Percentiles rank a stretch among this genome's conserved stretches.
phyloP scores from a whole-genome alignment of 2,888 invertebrate genomes.

The Epirrhoe tristata region DNA sequence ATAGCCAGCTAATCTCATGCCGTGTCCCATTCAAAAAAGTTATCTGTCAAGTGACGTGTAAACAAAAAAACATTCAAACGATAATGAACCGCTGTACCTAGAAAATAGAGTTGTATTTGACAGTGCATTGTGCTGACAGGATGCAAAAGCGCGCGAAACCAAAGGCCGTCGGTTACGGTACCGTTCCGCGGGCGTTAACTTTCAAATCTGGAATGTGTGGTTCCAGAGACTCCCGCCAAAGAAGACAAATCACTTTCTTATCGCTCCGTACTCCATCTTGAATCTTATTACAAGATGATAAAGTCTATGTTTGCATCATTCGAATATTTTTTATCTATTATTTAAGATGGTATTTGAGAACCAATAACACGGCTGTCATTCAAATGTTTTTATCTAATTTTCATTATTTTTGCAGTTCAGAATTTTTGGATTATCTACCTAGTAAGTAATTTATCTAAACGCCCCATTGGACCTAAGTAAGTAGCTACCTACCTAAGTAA shows the following conservation, averaged over 20 bases:
- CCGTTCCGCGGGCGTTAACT: constrained; percentile 63
- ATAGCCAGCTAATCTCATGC: constrained; percentile 48
- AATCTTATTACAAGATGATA: constrained; percentile 1
- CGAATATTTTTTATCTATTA: background rate
- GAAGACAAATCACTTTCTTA: constrained; percentile 18
- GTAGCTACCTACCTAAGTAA: too few species aligned
- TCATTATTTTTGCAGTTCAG: constrained; percentile 11
- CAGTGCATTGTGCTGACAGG: constrained; percentile 25
- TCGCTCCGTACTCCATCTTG: constrained; percentile 1
- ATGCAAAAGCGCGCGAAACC: constrained; percentile 32
- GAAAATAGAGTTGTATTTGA: constrained; percentile 21
- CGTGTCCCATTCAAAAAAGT: constrained; percentile 32
- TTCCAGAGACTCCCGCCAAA: constrained; percentile 41
- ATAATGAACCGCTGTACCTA: constrained; percentile 46
- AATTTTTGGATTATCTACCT: too few species aligned
- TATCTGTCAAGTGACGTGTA: constrained; percentile 40
- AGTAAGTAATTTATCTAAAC: too few species aligned
- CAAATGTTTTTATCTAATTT: constrained; percentile 16
- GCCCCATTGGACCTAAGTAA: too few species aligned
- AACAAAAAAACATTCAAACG: constrained; percentile 18
- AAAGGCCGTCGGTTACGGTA: constrained; percentile 62
- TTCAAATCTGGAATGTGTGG: constrained; percentile 51
- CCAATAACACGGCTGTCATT: constrained; percentile 18
- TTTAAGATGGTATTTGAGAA: constrained; percentile 14
- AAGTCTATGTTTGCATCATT: background rate